Evolutionary conservation across 2,888 invertebrate species (phyloP).

Genomic region (Atethmia centrago): DNA sequence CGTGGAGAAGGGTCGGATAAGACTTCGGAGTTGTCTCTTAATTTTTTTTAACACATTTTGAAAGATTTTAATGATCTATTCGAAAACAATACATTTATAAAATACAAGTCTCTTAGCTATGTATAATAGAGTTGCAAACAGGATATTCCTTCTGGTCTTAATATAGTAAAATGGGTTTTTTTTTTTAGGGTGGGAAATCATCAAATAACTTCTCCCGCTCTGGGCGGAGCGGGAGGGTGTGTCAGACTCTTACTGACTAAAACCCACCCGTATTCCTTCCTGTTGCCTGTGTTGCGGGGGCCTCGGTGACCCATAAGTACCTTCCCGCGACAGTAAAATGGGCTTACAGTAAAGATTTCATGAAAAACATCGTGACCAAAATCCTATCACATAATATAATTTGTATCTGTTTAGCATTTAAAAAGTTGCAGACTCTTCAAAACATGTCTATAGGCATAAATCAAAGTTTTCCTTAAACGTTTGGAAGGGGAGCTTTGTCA

Average conservation of each 20-base stretch:
- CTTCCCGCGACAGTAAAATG: no score
- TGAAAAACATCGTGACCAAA: not conserved
- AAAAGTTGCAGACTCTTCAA: conserved; percentile 18
- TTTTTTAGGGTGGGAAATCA: no score
- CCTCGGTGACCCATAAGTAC: no score
- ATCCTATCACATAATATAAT: not conserved
- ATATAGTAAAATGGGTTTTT: not conserved
- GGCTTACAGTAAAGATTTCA: not conserved
- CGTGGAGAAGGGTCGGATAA: not conserved
- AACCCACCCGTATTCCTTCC: no score
- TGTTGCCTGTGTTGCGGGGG: no score
- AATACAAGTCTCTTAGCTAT: not conserved
- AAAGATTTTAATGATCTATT: not conserved
- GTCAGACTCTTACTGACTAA: no score
- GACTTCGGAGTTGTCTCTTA: not conserved
- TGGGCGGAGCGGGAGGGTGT: no score
- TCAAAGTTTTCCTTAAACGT: conserved; percentile 12
- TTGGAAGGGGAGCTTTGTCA: conserved; percentile 1
- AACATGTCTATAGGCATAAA: conserved; percentile 8
- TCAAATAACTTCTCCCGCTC: no score
- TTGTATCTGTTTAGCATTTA: not conserved
- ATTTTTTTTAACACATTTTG: not conserved
- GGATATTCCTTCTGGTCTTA: not conserved
- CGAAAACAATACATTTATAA: not conserved
- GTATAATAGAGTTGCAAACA: not conserved